Percentiles rank a stretch among this genome's conserved stretches.
These are phyloP conservation scores for Prenolepis imparis DNA, from an alignment of 2,888 invertebrate genomes.

Conservation along the genomic window DNA sequence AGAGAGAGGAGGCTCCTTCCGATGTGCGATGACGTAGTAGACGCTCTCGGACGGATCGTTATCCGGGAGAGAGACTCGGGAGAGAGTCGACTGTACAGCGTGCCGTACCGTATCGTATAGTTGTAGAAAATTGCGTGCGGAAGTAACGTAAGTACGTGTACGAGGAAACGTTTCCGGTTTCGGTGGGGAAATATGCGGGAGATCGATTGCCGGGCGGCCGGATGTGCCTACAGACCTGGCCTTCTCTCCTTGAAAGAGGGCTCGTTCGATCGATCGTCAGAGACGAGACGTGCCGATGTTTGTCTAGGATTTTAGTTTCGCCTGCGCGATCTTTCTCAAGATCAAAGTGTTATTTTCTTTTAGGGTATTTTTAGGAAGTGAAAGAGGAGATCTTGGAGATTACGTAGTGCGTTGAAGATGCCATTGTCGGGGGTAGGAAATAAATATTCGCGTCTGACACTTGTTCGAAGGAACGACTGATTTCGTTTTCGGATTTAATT, in stretches of 20 bases:
- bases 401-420: background rate
- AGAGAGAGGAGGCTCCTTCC: constrained; percentile 53
- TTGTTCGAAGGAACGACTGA: background rate
- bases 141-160: constrained; percentile 15
- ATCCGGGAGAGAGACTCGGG: constrained; percentile 38
- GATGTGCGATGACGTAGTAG: constrained; percentile 69
- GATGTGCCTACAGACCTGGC: constrained; percentile 18
- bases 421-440: background rate
- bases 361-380: background rate
- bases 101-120: background rate
- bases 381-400: background rate
- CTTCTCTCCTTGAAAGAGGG: constrained; percentile 12
- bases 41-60: constrained; percentile 71
- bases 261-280: constrained; percentile 51
- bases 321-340: too few species aligned
- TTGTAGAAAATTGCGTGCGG: background rate
- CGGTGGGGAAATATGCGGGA: constrained; percentile 6
- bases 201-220: constrained; percentile 19
- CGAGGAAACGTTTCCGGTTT: background rate
- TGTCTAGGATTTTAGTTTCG: background rate
- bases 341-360: background rate
- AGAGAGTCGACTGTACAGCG: constrained; percentile 18
- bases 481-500: background rate
- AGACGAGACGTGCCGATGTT: constrained; percentile 40
- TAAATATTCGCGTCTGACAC: background rate